phyloP scores from a whole-genome alignment of 1,140 invertebrate genomes.

The Dufourea novaeangliae region DNA sequence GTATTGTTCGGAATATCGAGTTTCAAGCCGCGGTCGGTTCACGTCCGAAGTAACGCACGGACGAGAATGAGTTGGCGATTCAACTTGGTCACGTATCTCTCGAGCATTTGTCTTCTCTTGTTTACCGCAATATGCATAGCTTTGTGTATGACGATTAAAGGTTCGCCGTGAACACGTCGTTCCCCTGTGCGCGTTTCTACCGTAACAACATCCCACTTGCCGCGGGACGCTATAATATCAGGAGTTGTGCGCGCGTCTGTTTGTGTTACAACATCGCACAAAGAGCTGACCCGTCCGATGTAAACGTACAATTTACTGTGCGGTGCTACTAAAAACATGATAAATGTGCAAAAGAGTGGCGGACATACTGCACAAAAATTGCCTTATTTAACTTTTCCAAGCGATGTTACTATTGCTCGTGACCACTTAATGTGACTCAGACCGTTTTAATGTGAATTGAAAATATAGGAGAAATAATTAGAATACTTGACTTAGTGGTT shows the following conservation, averaged over 20 bases:
- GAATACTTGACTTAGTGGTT: no score
- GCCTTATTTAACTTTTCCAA: background rate
- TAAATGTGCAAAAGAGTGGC: background rate
- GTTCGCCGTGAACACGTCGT: background rate
- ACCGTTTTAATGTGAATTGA: no score
- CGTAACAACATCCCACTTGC: background rate
- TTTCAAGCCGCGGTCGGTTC: background rate
- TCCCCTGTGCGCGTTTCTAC: background rate
- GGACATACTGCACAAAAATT: background rate
- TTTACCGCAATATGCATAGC: slow-evolving; percentile 15
- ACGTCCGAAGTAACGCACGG: background rate
- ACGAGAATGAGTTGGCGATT: background rate
- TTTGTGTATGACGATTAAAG: slow-evolving; percentile 25
- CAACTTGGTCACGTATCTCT: slow-evolving; percentile 16
- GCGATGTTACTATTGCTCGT: no score
- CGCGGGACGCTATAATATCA: background rate
- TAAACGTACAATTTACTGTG: background rate
- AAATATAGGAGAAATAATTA: no score
- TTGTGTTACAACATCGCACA: background rate
- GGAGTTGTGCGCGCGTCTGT: background rate
- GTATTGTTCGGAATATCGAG: background rate
- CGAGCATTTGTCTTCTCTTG: slow-evolving; percentile 2
- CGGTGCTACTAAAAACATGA: background rate
- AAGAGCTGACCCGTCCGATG: background rate
- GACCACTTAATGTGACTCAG: no score